These are phyloP conservation scores for Andrena minutula DNA, from an alignment of 2,888 invertebrate species.

Conservation along the genomic window DNA sequence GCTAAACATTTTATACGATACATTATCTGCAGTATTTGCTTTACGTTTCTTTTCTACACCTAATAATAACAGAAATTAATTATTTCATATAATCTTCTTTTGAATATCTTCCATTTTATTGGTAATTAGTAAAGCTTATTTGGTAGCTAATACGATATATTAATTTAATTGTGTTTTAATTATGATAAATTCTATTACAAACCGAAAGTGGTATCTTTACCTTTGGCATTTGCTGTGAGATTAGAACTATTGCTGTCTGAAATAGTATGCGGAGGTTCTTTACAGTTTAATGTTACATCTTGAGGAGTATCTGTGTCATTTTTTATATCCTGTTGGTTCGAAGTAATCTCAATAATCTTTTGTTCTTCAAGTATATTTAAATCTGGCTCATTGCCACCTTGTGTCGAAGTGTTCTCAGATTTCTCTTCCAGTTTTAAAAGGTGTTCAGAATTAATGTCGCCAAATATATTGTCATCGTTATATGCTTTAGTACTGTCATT, in stretches of 20 bases:
- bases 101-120: background rate
- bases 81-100: background rate
- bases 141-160: background rate
- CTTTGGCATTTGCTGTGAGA: background rate
- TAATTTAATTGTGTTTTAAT: background rate
- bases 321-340: background rate
- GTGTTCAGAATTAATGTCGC: slow-evolving; percentile 48
- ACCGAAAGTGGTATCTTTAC: slow-evolving; percentile 19
- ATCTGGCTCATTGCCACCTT: background rate
- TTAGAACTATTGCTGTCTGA: slow-evolving; percentile 2
- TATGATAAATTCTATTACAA: background rate
- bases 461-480: slow-evolving; percentile 50
- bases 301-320: background rate
- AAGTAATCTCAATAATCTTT: background rate
- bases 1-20: slow-evolving; percentile 72
- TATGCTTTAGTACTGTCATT: slow-evolving; percentile 15
- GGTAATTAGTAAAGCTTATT: no score
- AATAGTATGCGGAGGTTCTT: background rate
- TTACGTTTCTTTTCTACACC: slow-evolving; percentile 16
- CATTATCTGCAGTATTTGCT: slow-evolving; percentile 37
- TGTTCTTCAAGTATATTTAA: background rate
- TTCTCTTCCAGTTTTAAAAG: slow-evolving; percentile 58
- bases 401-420: slow-evolving; percentile 17
- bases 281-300: background rate
- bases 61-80: slow-evolving; percentile 18